Percentiles rank a stretch among this genome's conserved stretches.
Conservation (phyloP, 2,113 vertebrate genomes). For the Mastomys coucha region DNA sequence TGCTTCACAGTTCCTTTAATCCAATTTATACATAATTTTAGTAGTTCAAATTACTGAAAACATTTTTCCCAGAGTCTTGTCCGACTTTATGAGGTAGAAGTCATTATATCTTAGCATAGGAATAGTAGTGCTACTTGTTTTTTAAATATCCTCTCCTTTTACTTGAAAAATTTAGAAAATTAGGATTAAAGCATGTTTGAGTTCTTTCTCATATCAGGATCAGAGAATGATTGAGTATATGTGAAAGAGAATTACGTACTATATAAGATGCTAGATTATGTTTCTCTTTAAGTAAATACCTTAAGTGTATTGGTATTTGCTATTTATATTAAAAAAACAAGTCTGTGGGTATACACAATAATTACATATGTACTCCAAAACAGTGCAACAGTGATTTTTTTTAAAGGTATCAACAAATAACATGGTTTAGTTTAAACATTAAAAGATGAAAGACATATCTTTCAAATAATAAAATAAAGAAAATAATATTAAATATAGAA, state of each 20-base stretch:
- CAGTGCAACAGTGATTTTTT: background rate
- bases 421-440: background rate
- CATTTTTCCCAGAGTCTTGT: background rate
- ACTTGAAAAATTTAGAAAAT: background rate
- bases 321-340: background rate
- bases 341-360: background rate
- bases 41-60: constrained; percentile 43
- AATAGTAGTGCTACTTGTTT: background rate
- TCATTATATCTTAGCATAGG: constrained; percentile 42
- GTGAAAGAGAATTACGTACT: background rate
- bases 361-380: constrained; percentile 16
- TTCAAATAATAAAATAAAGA: constrained; percentile 48
- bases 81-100: too few relatives aligned
- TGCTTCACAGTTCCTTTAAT: constrained; percentile 30
- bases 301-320: constrained; percentile 10
- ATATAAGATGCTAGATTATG: background rate
- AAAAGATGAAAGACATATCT: constrained; percentile 27
- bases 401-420: constrained; percentile 45
- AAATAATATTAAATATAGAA: constrained; percentile 32
- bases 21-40: constrained; percentile 22
- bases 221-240: background rate
- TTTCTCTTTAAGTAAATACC: constrained; percentile 45
- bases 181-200: constrained; percentile 40
- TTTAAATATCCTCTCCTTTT: background rate
- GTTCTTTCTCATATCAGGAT: background rate